Evolutionary conservation across 2,797 vertebrate genomes (phyloP).

Genomic region (Poecilia gillii): DNA sequence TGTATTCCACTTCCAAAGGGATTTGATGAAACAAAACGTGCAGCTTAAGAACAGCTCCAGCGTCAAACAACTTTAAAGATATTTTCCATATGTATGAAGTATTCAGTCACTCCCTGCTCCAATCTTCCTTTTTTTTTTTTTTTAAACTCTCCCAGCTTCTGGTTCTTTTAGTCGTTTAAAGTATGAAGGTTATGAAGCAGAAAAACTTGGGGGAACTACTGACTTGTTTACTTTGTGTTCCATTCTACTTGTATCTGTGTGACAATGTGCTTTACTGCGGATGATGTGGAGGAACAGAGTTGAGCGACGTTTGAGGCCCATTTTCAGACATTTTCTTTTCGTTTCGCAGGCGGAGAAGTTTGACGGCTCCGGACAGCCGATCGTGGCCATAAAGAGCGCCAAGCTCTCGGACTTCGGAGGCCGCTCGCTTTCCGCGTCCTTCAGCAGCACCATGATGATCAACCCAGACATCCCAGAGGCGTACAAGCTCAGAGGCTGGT

Average conservation of each 20-base stretch:
- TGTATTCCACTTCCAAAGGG: constrained; percentile 41
- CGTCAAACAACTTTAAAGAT: constrained; percentile 30
- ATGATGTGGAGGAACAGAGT: background rate
- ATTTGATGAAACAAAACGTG: constrained; percentile 45
- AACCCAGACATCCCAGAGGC: constrained; percentile 97
- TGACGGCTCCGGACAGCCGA: constrained; percentile 90
- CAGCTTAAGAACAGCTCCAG: constrained; percentile 57
- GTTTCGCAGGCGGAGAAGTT: constrained; percentile 90
- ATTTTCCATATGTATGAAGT: constrained; percentile 17
- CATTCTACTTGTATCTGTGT: background rate
- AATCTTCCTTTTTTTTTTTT: background rate
- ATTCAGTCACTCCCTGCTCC: background rate
- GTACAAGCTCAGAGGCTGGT: constrained; percentile 96
- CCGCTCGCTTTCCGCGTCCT: constrained; percentile 90
- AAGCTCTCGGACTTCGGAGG: constrained; percentile 95
- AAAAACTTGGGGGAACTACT: background rate
- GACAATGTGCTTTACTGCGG: background rate
- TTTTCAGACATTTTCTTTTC: constrained; percentile 7
- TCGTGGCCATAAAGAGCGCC: constrained; percentile 93
- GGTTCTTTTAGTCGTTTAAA: constrained; percentile 15
- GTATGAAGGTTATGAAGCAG: background rate
- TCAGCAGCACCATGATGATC: constrained; percentile 91
- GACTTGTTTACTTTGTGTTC: background rate
- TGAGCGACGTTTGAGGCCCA: background rate
- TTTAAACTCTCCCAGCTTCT: background rate